A percentile compares a stretch with the other conserved stretches of the same genome.
These are phyloP conservation scores for Acleris emargana DNA, from an alignment of 2,888 invertebrate genomes.

Conservation along the genomic window DNA sequence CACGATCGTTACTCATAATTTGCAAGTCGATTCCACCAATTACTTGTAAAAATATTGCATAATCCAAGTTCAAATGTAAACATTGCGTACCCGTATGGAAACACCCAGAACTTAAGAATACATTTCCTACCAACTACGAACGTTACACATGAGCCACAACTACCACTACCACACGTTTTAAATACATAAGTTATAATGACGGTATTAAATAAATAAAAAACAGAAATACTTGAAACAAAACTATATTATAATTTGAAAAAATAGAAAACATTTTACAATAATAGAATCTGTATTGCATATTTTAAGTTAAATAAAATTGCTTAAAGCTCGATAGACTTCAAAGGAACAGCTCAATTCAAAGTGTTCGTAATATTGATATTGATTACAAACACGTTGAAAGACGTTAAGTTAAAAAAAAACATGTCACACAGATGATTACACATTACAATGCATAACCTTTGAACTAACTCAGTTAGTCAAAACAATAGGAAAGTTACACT, in stretches of 20 bases:
- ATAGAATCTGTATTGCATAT: too few species aligned
- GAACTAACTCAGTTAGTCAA: background rate
- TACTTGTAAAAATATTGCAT: background rate
- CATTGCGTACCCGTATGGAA: slow-evolving; percentile 33
- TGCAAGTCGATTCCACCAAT: too few species aligned
- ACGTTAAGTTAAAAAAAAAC: too few species aligned
- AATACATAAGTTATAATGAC: background rate
- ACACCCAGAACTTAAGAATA: slow-evolving; percentile 24
- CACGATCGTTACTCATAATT: too few species aligned
- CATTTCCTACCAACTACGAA: slow-evolving; percentile 13
- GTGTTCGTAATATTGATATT: too few species aligned
- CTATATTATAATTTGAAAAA: slow-evolving; percentile 23
- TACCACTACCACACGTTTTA: slow-evolving; percentile 20
- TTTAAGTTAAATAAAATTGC: too few species aligned
- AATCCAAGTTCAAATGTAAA: background rate
- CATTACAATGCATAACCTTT: slow-evolving; percentile 5
- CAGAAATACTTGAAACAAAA: slow-evolving; percentile 6
- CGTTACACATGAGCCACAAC: slow-evolving; percentile 11
- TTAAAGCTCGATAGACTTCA: too few species aligned
- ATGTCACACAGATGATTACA: background rate
- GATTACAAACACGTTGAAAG: background rate
- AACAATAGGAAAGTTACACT: background rate
- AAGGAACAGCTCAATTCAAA: too few species aligned
- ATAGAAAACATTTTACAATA: background rate
- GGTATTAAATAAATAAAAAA: slow-evolving; percentile 14